Evolutionary conservation across 2,797 vertebrate genomes (phyloP).

Genomic region (Antennarius maculatus): DNA sequence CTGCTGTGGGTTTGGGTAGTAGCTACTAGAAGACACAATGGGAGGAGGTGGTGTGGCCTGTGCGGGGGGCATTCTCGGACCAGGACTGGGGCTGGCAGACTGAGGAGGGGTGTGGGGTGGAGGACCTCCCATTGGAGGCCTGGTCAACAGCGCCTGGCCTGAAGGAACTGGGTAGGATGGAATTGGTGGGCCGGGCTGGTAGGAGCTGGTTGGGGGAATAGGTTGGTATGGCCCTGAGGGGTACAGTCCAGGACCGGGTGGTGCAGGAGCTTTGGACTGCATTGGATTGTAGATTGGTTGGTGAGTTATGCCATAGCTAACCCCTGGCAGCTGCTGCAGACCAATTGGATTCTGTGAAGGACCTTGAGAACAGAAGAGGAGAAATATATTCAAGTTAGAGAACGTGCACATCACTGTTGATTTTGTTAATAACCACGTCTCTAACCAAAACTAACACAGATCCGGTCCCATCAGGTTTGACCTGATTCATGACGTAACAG

Average conservation of each 20-base stretch:
- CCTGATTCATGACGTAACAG: neutral
- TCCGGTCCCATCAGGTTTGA: constrained; percentile 4
- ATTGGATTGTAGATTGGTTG: constrained; percentile 81
- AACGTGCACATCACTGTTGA: neutral
- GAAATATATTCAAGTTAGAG: constrained; percentile 15
- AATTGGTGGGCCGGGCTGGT: constrained; percentile 74
- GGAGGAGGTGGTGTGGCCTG: constrained; percentile 82
- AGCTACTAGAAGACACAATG: constrained; percentile 76
- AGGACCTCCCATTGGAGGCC: constrained; percentile 76
- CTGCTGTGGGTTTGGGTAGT: constrained; percentile 77
- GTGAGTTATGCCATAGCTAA: constrained; percentile 78
- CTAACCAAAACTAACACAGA: neutral
- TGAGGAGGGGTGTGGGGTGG: constrained; percentile 76
- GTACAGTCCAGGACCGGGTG: constrained; percentile 81
- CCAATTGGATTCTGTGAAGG: constrained; percentile 86
- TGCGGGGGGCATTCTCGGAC: constrained; percentile 70
- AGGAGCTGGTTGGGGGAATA: constrained; percentile 72
- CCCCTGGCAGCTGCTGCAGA: constrained; percentile 83
- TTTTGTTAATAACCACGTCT: neutral
- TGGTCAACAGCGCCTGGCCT: constrained; percentile 79
- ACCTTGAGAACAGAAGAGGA: constrained; percentile 75
- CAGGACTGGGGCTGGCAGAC: constrained; percentile 71
- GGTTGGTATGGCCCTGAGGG: constrained; percentile 83
- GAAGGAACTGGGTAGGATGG: constrained; percentile 78
- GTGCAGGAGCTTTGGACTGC: constrained; percentile 81